phyloP scores from a whole-genome alignment of 2,113 vertebrate genomes.

The Mustelus asterias region DNA sequence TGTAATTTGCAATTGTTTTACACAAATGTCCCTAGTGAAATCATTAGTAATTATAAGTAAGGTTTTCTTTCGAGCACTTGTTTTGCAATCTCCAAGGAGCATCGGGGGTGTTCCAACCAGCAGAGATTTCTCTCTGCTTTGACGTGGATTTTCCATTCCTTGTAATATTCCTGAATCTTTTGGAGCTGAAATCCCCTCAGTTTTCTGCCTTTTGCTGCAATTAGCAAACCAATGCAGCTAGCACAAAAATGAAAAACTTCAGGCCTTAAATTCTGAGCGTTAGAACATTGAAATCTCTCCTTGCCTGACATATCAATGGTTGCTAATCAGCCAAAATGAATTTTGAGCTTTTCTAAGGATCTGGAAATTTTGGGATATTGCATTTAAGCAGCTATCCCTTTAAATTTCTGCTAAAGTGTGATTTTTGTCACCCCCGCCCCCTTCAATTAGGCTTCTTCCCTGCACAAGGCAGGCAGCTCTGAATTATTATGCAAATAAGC shows the following conservation, averaged over 20 bases:
- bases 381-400: neutral
- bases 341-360: neutral
- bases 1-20: neutral
- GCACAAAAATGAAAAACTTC: neutral
- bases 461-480: neutral
- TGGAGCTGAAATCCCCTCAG: neutral
- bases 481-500: neutral
- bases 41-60: neutral
- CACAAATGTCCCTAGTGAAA: neutral
- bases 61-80: neutral
- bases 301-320: neutral
- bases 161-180: neutral
- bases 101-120: neutral
- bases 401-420: neutral
- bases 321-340: neutral
- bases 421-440: neutral
- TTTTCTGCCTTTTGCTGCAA: neutral
- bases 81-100: neutral
- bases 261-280: neutral
- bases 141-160: neutral
- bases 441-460: neutral
- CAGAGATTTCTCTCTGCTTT: neutral
- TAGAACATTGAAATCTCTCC: neutral
- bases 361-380: neutral
- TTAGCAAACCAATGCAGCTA: neutral